Evolutionary conservation across 2,113 vertebrate genomes (phyloP).

Genomic region (Peromyscus polionotus): DNA sequence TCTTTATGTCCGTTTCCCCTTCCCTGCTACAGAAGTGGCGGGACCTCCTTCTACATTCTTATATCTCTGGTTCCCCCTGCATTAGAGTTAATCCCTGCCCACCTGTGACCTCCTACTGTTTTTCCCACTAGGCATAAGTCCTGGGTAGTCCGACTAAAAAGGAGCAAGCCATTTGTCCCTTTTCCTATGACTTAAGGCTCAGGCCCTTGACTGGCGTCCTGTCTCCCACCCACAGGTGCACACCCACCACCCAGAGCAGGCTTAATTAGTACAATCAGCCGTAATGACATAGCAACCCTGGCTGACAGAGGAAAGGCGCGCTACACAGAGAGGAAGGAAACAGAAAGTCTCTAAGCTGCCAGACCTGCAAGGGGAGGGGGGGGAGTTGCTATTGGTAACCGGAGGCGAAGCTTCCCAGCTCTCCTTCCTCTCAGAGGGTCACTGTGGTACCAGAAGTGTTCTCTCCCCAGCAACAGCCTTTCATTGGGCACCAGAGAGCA

Average conservation of each 20-base stretch:
- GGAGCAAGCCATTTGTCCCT: neutral
- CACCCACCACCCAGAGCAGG: neutral
- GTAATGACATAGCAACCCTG: neutral
- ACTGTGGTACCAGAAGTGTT: neutral
- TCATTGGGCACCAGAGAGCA: slow-evolving; percentile 45
- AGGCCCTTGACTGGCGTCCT: neutral
- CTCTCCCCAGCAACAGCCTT: slow-evolving; percentile 77
- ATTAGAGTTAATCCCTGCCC: neutral
- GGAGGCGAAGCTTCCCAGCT: neutral
- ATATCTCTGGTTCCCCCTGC: neutral
- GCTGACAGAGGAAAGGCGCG: neutral
- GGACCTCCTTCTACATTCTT: neutral
- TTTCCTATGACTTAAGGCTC: neutral
- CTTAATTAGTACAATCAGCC: neutral
- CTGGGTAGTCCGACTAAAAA: neutral
- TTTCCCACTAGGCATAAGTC: neutral
- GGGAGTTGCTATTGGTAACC: slow-evolving; percentile 76
- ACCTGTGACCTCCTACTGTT: neutral
- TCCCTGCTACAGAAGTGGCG: neutral
- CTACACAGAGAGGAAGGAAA: neutral
- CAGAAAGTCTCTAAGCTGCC: slow-evolving; percentile 26
- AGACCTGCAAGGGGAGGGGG: neutral
- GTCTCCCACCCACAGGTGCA: neutral
- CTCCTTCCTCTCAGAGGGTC: slow-evolving; percentile 60
- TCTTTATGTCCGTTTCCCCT: neutral